Evolutionary conservation across 2,113 vertebrate species (phyloP).

Genomic region (Triplophysa rosa): DNA sequence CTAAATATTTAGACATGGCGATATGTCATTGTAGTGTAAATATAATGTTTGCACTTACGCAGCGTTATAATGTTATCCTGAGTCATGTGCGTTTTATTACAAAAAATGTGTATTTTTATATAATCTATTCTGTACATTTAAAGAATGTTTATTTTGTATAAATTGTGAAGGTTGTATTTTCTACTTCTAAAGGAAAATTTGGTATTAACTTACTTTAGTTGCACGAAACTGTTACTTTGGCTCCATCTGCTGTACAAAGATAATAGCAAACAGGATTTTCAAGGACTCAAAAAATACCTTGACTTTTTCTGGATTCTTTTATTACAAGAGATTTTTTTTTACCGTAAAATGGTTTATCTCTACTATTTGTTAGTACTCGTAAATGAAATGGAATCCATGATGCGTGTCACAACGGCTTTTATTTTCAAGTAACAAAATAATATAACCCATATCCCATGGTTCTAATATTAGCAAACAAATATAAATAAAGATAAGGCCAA

Average conservation of each 20-base stretch:
- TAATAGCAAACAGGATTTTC: background rate
- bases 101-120: too few species aligned
- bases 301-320: background rate
- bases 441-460: background rate
- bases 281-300: background rate
- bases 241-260: conserved; percentile 34
- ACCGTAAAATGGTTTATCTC: too few species aligned
- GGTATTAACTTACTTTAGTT: background rate
- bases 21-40: too few species aligned
- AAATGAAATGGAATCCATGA: background rate
- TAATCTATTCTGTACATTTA: too few species aligned
- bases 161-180: too few species aligned
- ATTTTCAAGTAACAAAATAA: conserved; percentile 15
- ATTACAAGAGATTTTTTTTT: background rate
- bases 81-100: background rate
- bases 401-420: background rate
- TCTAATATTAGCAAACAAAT: conserved; percentile 11
- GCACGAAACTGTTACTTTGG: background rate
- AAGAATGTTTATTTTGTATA: background rate
- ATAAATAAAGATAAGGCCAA: conserved; percentile 26
- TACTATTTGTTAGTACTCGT: too few species aligned
- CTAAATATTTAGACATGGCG: background rate
- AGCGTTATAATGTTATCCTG: background rate
- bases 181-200: too few species aligned
- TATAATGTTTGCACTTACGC: too few species aligned